phyloP scores from a whole-genome alignment of 2,888 invertebrate species.

The Vanessa cardui region DNA sequence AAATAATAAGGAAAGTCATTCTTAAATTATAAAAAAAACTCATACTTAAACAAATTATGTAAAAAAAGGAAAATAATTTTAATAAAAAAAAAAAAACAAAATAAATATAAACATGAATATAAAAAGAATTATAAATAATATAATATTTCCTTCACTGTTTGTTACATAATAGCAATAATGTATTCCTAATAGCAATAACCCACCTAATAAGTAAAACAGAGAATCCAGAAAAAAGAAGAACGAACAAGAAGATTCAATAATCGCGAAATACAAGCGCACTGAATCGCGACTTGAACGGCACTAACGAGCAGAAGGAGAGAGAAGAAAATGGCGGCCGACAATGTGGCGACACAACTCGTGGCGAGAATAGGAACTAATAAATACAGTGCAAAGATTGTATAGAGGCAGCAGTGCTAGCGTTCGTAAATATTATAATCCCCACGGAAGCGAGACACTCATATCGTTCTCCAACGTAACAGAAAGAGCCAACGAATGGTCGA shows the following conservation, averaged over 20 bases:
- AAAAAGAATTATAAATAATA: not conserved
- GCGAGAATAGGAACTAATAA: slow-evolving; percentile 56
- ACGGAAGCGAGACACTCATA: slow-evolving; percentile 48
- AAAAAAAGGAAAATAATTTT: too few relatives aligned
- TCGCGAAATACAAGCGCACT: slow-evolving; percentile 56
- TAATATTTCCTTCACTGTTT: not conserved
- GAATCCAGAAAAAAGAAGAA: slow-evolving; percentile 69
- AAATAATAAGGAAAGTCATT: too few relatives aligned
- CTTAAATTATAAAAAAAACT: too few relatives aligned
- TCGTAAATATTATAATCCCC: slow-evolving; percentile 29
- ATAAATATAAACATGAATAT: not conserved
- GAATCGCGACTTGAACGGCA: slow-evolving; percentile 59
- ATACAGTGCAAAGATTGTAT: slow-evolving; percentile 50
- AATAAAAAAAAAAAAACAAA: not conserved
- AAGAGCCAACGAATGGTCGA: slow-evolving; percentile 41
- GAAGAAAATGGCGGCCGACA: slow-evolving; percentile 77
- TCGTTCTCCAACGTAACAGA: slow-evolving; percentile 36
- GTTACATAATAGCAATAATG: slow-evolving; percentile 3
- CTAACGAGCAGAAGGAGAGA: slow-evolving; percentile 75
- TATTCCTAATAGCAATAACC: slow-evolving; percentile 26
- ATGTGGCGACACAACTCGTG: slow-evolving; percentile 55
- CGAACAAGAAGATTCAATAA: slow-evolving; percentile 62
- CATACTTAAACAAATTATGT: not conserved
- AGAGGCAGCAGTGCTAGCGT: slow-evolving; percentile 47
- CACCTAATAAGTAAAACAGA: slow-evolving; percentile 42